Conservation (phyloP, 64 coral and sea anemone species). For the Stichodactyla mertensii region DNA sequence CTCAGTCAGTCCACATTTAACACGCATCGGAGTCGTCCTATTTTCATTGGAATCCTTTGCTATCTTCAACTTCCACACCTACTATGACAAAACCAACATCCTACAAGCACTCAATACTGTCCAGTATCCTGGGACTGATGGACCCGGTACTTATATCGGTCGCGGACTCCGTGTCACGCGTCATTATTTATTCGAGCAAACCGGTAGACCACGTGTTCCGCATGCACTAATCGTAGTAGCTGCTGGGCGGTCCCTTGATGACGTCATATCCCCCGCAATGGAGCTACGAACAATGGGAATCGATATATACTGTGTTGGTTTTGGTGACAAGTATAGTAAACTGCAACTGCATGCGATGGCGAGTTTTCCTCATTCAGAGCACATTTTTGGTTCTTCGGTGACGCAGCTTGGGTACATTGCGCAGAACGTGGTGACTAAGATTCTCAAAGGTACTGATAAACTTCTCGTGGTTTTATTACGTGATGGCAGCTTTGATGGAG, state of each 20-base stretch:
- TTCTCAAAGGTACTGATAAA: conserved; percentile 59
- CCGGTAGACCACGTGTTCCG: conserved; percentile 55
- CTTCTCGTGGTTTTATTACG: not conserved
- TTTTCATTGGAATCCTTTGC: conserved; percentile 86
- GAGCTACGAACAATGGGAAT: conserved; percentile 43
- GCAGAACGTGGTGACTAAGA: conserved; percentile 89
- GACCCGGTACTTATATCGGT: conserved; percentile 85
- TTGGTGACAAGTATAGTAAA: conserved; percentile 68
- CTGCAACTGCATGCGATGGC: conserved; percentile 92
- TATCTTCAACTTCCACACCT: conserved; percentile 93
- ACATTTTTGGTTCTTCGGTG: conserved; percentile 56
- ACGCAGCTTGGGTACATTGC: conserved; percentile 58
- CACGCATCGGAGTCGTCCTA: conserved; percentile 57
- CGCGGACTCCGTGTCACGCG: conserved; percentile 66
- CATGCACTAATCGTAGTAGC: conserved; percentile 55
- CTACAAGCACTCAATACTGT: conserved; percentile 63
- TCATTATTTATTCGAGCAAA: conserved; percentile 51
- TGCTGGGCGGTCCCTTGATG: conserved; percentile 82
- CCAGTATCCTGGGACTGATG: conserved; percentile 81
- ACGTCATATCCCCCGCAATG: conserved; percentile 78
- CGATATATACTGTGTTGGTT: conserved; percentile 74
- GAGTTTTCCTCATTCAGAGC: conserved; percentile 79
- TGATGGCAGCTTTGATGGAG: not conserved
- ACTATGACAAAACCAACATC: conserved; percentile 81
- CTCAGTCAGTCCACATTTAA: conserved; percentile 36